Conservation (phyloP, 2,888 invertebrate genomes). For the Belgica antarctica region DNA sequence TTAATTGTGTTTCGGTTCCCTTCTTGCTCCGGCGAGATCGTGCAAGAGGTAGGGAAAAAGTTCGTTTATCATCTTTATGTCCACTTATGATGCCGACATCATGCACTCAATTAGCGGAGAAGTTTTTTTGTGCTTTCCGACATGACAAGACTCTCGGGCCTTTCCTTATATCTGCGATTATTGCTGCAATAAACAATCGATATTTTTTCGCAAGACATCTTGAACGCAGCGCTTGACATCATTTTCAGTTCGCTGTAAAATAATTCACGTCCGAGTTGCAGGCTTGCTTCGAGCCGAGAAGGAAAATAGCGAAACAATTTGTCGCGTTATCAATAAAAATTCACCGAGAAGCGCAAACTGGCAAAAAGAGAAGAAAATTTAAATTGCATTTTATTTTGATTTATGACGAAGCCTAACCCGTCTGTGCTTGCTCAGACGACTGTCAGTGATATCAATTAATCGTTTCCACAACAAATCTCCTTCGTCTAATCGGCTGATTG, state of each 20-base stretch:
- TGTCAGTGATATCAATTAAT: conserved; percentile 42
- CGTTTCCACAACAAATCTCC: conserved; percentile 31
- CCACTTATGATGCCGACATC: background rate
- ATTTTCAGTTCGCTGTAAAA: no score
- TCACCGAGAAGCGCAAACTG: background rate
- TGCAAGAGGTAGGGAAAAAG: background rate
- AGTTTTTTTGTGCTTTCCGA: background rate
- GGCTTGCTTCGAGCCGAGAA: no score
- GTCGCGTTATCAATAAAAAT: conserved; percentile 36
- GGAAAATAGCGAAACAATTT: conserved; percentile 23
- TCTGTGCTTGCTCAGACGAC: conserved; percentile 13
- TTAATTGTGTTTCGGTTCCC: conserved; percentile 34
- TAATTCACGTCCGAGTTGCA: background rate
- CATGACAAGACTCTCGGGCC: background rate
- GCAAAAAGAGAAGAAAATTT: background rate
- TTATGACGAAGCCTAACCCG: conserved; percentile 6
- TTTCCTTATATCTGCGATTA: conserved; percentile 21
- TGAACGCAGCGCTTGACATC: background rate
- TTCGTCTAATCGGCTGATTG: background rate
- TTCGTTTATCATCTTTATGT: conserved; percentile 13
- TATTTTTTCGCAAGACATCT: conserved; percentile 11
- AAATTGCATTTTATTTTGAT: conserved; percentile 21
- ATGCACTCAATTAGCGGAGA: conserved; percentile 29
- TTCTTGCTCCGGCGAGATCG: conserved; percentile 8
- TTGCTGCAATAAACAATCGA: conserved; percentile 34